A percentile compares a stretch with the other conserved stretches of the same genome.
phyloP scores from a whole-genome alignment of 2,797 vertebrate species.

The Melopsittacus undulatus region DNA sequence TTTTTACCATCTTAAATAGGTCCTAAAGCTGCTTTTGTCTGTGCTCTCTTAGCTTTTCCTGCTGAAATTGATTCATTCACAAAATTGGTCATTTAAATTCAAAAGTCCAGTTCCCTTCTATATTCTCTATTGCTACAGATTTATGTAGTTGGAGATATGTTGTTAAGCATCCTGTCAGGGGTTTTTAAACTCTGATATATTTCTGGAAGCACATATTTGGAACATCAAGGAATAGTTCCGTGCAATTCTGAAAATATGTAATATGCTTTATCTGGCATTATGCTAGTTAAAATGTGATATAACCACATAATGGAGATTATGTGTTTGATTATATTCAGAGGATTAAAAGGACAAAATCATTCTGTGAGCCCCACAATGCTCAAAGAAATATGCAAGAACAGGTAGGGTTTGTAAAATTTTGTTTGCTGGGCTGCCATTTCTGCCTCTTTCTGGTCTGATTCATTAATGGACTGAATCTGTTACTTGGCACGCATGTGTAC shows the following conservation, averaged over 20 bases:
- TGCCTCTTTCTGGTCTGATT: not conserved
- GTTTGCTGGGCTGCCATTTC: not conserved
- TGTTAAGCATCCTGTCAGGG: not conserved
- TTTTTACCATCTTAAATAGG: constrained; percentile 11
- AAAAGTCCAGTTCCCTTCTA: constrained; percentile 19
- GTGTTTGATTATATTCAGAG: not conserved
- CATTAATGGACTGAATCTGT: not conserved
- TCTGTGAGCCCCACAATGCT: not conserved
- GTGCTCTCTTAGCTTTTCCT: not conserved
- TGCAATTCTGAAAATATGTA: not conserved
- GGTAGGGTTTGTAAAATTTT: not conserved
- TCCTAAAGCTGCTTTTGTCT: constrained; percentile 26
- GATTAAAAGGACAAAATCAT: not conserved
- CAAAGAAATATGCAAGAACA: not conserved
- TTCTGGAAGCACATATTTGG: not conserved
- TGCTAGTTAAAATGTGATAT: not conserved
- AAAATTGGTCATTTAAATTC: constrained; percentile 67
- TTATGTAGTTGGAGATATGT: constrained; percentile 2
- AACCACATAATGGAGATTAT: not conserved
- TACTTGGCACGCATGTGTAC: not conserved
- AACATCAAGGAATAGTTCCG: not conserved
- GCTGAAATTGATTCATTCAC: constrained; percentile 55
- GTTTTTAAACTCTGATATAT: constrained; percentile 21
- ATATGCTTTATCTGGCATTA: not conserved
- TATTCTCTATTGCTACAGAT: not conserved